Conservation (phyloP, 2,888 invertebrate species). For the Eubasilissa splendida region DNA sequence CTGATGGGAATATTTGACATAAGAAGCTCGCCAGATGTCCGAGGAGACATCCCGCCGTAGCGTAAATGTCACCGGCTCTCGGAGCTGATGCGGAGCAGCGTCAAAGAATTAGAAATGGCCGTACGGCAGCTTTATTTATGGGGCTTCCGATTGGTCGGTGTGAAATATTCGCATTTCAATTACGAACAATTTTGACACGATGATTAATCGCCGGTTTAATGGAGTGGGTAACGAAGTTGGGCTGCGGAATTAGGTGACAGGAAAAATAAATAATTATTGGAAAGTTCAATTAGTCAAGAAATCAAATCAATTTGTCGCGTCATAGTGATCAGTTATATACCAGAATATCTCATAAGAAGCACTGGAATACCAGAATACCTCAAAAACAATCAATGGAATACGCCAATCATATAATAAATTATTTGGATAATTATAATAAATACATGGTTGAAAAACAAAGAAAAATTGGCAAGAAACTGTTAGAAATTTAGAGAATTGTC, state of each 20-base stretch:
- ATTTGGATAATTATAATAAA: no score
- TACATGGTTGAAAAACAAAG: no score
- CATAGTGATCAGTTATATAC: not conserved
- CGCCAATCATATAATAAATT: no score
- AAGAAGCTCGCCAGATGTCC: slow-evolving; percentile 27
- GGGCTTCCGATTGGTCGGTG: not conserved
- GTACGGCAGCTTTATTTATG: not conserved
- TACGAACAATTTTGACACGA: slow-evolving; percentile 30
- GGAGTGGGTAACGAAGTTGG: not conserved
- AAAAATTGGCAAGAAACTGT: no score
- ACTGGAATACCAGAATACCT: no score
- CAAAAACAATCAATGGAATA: no score
- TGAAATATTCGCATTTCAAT: slow-evolving; percentile 32
- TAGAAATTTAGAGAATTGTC: no score
- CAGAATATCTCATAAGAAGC: not conserved
- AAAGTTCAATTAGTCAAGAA: slow-evolving; percentile 16
- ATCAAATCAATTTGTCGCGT: slow-evolving; percentile 11
- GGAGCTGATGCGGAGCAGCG: slow-evolving; percentile 26
- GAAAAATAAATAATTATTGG: not conserved
- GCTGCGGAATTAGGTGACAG: not conserved
- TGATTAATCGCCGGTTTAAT: slow-evolving; percentile 24
- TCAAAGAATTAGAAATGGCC: slow-evolving; percentile 17
- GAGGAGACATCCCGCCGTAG: not conserved
- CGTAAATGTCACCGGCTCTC: slow-evolving; percentile 22
- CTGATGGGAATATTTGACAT: not conserved